A percentile compares a stretch with the other conserved stretches of the same genome.
Conservation (phyloP, 2,797 vertebrate species). For the Diglossa cyanea region DNA sequence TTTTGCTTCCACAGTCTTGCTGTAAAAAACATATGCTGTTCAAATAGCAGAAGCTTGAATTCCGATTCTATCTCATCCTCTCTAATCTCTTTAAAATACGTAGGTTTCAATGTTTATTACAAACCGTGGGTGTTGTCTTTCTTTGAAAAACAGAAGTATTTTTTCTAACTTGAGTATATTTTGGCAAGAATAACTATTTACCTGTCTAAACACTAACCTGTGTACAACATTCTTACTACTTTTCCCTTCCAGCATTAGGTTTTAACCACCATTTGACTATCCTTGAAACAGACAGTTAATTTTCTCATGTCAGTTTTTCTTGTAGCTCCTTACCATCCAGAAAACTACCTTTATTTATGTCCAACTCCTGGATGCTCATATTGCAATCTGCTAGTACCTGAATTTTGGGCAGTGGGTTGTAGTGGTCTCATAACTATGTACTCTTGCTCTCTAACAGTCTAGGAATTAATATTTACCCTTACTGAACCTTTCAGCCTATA, state of each 20-base stretch:
- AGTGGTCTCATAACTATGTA: conserved; percentile 50
- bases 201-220: background rate
- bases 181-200: background rate
- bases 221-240: background rate
- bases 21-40: background rate
- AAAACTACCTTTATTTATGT: conserved; percentile 63
- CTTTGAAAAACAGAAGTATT: accelerated
- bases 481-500: conserved; percentile 64
- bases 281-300: conserved; percentile 53
- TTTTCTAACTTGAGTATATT: background rate
- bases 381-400: conserved; percentile 68
- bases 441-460: conserved; percentile 54
- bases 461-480: conserved; percentile 75
- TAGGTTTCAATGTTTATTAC: background rate
- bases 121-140: background rate
- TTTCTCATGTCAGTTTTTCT: conserved; percentile 60
- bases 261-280: conserved; percentile 20
- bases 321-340: conserved; percentile 23
- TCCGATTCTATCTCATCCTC: background rate
- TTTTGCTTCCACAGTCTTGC: background rate
- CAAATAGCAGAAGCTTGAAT: background rate
- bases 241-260: background rate
- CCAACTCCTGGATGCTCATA: conserved; percentile 51
- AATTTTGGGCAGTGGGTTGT: conserved; percentile 62
- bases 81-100: background rate